phyloP scores from a whole-genome alignment of 1,140 invertebrate species.

The Temnothorax nylanderi region DNA sequence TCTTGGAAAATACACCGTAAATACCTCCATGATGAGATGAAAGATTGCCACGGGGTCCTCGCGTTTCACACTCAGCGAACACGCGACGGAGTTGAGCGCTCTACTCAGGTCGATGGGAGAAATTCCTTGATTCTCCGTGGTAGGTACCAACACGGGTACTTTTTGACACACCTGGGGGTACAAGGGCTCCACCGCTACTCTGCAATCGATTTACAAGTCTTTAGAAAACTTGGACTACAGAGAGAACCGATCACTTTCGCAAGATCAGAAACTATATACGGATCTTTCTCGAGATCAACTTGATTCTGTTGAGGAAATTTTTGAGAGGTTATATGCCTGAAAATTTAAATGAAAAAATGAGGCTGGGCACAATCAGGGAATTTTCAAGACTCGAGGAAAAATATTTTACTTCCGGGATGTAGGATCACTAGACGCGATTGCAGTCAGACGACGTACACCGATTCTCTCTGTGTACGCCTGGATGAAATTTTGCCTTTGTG shows the following conservation, averaged over 20 bases:
- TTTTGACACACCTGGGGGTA: slow-evolving; percentile 96
- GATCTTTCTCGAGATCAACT: not conserved
- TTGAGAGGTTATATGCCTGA: not conserved
- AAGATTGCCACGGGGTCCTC: slow-evolving; percentile 93
- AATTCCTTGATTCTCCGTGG: slow-evolving; percentile 83
- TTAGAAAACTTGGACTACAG: slow-evolving; percentile 12
- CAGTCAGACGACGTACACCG: too few relatives aligned
- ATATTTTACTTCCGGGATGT: too few relatives aligned
- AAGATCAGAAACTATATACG: not conserved
- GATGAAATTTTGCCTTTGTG: slow-evolving; percentile 4
- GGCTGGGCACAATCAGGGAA: too few relatives aligned
- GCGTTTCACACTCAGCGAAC: slow-evolving; percentile 92
- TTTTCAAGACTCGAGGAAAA: too few relatives aligned
- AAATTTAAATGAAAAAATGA: not conserved
- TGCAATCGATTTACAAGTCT: slow-evolving; percentile 82
- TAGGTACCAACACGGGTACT: slow-evolving; percentile 86
- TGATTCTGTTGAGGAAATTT: not conserved
- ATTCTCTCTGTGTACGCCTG: too few relatives aligned
- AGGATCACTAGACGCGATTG: too few relatives aligned
- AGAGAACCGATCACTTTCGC: not conserved
- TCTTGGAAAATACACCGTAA: not conserved
- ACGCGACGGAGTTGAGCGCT: slow-evolving; percentile 94
- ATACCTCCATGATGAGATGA: slow-evolving; percentile 94
- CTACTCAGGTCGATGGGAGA: slow-evolving; percentile 95
- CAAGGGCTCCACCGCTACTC: slow-evolving; percentile 96